phyloP scores from a whole-genome alignment of 2,113 vertebrate species.

The Urocynchramus pylzowi region DNA sequence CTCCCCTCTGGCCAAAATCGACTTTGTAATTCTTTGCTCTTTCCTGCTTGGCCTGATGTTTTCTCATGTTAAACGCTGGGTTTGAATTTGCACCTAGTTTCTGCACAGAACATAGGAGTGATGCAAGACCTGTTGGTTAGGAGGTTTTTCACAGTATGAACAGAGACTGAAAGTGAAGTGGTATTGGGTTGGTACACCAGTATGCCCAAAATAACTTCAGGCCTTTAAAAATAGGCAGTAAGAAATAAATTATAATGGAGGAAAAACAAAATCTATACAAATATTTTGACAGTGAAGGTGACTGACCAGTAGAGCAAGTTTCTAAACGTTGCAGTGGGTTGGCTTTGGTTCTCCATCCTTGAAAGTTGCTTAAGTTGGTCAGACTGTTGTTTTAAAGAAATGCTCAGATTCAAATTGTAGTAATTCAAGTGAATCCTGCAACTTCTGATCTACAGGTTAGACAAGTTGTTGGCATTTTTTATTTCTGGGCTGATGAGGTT shows the following conservation, averaged over 20 bases:
- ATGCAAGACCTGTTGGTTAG: neutral
- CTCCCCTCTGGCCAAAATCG: neutral
- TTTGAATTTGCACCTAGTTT: slow-evolving; percentile 13
- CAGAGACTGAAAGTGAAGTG: neutral
- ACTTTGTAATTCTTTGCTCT: slow-evolving; percentile 7
- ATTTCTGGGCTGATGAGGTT: neutral
- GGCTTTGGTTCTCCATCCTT: neutral
- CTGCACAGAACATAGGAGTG: neutral
- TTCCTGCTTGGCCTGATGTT: neutral
- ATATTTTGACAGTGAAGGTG: slow-evolving; percentile 27
- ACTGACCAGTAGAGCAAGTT: slow-evolving; percentile 14
- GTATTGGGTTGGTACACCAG: neutral
- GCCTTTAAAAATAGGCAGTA: slow-evolving; percentile 8
- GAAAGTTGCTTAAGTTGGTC: neutral
- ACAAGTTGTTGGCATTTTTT: neutral
- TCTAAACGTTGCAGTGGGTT: neutral
- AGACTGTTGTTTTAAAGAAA: neutral
- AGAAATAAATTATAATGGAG: neutral
- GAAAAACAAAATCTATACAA: slow-evolving; percentile 9
- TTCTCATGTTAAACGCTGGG: neutral
- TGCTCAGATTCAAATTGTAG: neutral
- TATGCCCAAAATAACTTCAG: neutral
- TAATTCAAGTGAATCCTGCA: neutral
- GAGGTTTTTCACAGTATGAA: neutral
- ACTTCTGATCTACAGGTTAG: slow-evolving; percentile 35